Base-by-base conservation (phyloP, 2,888 invertebrate genomes). In the Dicycla oo region DNA sequence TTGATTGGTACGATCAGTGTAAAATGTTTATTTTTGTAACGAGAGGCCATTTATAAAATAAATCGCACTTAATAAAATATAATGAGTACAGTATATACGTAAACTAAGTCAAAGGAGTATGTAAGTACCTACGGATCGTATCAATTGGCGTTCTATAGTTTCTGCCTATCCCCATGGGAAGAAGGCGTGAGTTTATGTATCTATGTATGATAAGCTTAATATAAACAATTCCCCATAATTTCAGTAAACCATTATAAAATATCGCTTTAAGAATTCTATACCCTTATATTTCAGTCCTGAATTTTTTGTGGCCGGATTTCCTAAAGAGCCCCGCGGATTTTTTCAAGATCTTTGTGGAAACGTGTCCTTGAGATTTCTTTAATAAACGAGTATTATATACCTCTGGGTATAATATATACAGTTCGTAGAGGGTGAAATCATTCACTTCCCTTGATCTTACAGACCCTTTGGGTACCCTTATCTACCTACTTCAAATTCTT, bases 381-480 rank as follows among this genome's bases (percentile, higher is more conserved):
- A 69, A 61, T 57, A 76, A 64, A 65, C 64, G 75, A 60, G 62
- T 67, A 38, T 63, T 74, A 62, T 58, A 77, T 10, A 66, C 57
- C 65, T 56, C 30, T 53, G 26, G 8, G 75, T 53, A 45, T 61
- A 65, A 47, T 75, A 67, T 75, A 67, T 66, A 69, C 26, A 13
- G 26, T 56, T 6, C 23, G 53, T 53, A 13, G 61, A 69, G 76
- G 61, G 69, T 43, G 23, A 69, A 81, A 62, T 75, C 76, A 49
- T 65, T 76, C 53, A 75, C 81, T 80, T 78, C 20, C 69, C 81
- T 81, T 81, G 64, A 75, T 81, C 61, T 69, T 53, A 56, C 43
- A 64, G 51, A 65, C 51, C 51, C 69, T 81, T 75, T 49, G 15
- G 30, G 18, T 53, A 49, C 43, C 60, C 64, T 69, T 23, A 47